phyloP scores from a whole-genome alignment of 2,888 invertebrate species.

The Harpagoxenus sublaevis region DNA sequence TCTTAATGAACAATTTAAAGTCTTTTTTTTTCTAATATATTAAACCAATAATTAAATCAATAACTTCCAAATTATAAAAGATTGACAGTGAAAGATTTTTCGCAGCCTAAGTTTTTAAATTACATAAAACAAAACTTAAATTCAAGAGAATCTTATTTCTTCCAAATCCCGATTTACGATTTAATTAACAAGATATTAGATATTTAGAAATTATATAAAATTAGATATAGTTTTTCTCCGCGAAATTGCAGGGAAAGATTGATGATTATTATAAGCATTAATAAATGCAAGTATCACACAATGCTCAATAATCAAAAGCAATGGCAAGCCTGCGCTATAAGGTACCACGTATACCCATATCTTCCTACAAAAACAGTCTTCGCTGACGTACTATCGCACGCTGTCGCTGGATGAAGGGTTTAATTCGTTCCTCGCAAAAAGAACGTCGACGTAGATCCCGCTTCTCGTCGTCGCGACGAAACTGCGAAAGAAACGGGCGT shows the following conservation, averaged over 20 bases:
- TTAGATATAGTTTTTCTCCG: not conserved
- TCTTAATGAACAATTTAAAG: not conserved
- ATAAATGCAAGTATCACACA: slow-evolving; percentile 16
- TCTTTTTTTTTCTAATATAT: not conserved
- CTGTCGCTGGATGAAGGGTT: slow-evolving; percentile 32
- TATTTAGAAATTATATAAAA: not conserved
- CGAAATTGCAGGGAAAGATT: not conserved
- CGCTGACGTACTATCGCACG: slow-evolving; percentile 3
- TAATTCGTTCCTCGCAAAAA: slow-evolving; percentile 33
- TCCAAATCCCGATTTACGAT: not conserved
- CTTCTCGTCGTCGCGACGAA: slow-evolving; percentile 24
- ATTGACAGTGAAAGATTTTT: not conserved
- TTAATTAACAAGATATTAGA: slow-evolving; percentile 3
- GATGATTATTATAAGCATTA: not conserved
- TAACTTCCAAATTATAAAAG: not conserved
- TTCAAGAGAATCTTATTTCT: not conserved
- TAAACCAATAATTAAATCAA: not conserved
- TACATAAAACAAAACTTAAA: not conserved
- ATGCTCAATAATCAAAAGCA: not conserved
- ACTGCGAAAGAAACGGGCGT: slow-evolving; percentile 48
- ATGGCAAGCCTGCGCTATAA: not conserved
- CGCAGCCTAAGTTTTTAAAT: not conserved
- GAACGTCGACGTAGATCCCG: slow-evolving; percentile 24
- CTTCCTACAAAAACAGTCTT: slow-evolving; percentile 17
- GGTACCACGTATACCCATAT: not conserved